Base-by-base conservation (phyloP, 2,797 vertebrate genomes). In the Alfaro cultratus region DNA sequence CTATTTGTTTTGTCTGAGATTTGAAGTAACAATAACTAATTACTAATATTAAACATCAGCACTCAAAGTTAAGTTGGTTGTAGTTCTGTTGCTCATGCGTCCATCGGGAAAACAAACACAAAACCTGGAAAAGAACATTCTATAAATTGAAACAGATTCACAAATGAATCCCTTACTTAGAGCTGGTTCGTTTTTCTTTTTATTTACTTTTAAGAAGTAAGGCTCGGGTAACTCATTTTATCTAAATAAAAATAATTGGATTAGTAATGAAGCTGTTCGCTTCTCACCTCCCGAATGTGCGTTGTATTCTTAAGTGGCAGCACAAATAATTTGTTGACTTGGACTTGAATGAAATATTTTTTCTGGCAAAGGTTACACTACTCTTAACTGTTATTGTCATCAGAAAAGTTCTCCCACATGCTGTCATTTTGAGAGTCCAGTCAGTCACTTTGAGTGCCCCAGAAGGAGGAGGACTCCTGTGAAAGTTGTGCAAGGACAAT, bases 1-100 rank as follows among this genome's bases (percentile, higher is more conserved):
- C 55, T 70, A 29, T 85, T 64, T 78, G 31, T 88, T 84, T 77
- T 81, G 68, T 82, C 83, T 86, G 76, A 39, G 45, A 16, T 86
- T 88, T 86, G 76, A 74, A 31, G 80, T 26, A 10, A 10, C 9
- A 10, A 9, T 10, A 53, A 23, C 8, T 26, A 26, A 53, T 53
- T 53, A 3, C 23, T 26, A 10, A 57, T 57, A 29, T n/a, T 57
- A n/a, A 60, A 13, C 13, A 31, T 16, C 57, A 7, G 6, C 29
- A 34, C 11, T 31, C 29, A 16, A 62, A 62, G 57, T 62, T 62
- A 62, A 15, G n/a, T 62, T 15, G 29, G 55, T 60, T 60, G 55
- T n/a, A 29, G 55, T 60, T 60, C 55, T 60, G n/a, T 60, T 60
- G 57, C 6, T 31, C 57, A 60, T 60, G 29, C 0, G 13, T 60